A percentile compares a stretch with the other conserved stretches of the same genome.
phyloP scores from a whole-genome alignment of 2,888 invertebrate species.

The Leucophora obtusa region DNA sequence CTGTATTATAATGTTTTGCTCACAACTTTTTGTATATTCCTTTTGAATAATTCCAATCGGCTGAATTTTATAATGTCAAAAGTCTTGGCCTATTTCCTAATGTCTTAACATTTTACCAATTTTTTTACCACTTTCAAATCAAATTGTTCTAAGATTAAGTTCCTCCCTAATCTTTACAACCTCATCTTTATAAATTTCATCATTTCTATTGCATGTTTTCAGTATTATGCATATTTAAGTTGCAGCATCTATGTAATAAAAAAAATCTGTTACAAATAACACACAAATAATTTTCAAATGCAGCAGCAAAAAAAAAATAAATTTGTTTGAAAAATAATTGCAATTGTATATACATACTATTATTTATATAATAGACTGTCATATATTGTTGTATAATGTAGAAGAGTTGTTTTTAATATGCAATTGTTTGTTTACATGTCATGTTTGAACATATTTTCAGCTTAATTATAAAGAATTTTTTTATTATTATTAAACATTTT shows the following conservation, averaged over 20 bases:
- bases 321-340: no score
- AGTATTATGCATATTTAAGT: conserved; percentile 4
- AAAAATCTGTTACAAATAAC: conserved; percentile 23
- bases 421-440: conserved; percentile 53
- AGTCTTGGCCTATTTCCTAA: no score
- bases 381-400: conserved; percentile 4
- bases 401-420: conserved; percentile 39
- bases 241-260: not conserved
- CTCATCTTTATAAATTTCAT: conserved; percentile 35
- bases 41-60: no score
- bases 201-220: conserved; percentile 34
- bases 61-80: no score
- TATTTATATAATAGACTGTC: not conserved
- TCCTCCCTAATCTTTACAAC: not conserved
- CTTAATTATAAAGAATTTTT: conserved; percentile 3
- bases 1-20: no score
- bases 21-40: no score
- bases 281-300: conserved; percentile 10
- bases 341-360: not conserved
- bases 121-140: no score
- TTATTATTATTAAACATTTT: not conserved
- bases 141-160: no score
- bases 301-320: not conserved
- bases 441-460: conserved; percentile 9
- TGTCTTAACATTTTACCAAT: no score